These are phyloP conservation scores for Alouatta palliata DNA, from an alignment of 2,113 vertebrate genomes.

Conservation along the genomic window DNA sequence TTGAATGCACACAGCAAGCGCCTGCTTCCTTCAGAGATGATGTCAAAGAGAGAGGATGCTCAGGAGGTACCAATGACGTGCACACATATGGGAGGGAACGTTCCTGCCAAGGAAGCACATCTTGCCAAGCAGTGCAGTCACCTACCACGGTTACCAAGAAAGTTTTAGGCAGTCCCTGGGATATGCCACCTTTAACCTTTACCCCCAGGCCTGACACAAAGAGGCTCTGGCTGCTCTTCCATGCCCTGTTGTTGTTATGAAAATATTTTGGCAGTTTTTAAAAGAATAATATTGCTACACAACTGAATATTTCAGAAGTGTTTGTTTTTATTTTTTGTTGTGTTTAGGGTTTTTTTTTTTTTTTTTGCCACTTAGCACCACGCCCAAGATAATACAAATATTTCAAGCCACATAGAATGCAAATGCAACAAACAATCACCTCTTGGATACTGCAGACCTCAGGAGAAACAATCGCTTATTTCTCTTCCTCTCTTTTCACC, in stretches of 20 bases:
- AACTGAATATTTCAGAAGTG: not conserved
- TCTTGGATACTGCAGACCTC: not conserved
- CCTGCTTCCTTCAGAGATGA: not conserved
- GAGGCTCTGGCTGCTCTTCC: too few species aligned
- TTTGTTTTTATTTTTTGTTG: not conserved
- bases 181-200: not conserved
- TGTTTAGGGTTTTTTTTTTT: too few species aligned
- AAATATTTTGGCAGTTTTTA: not conserved
- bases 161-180: not conserved
- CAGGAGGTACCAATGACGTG: not conserved
- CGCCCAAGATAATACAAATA: not conserved
- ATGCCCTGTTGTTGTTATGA: too few species aligned
- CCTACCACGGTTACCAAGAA: not conserved
- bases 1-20: not conserved
- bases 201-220: not conserved
- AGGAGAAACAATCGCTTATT: not conserved
- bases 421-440: not conserved
- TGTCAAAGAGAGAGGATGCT: not conserved
- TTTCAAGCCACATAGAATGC: not conserved
- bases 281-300: not conserved
- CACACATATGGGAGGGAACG: fast-evolving
- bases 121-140: too few species aligned
- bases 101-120: not conserved
- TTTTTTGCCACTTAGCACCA: not conserved
- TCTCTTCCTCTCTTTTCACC: not conserved